Conservation (phyloP, 2,113 vertebrate species). For the Procavia capensis region DNA sequence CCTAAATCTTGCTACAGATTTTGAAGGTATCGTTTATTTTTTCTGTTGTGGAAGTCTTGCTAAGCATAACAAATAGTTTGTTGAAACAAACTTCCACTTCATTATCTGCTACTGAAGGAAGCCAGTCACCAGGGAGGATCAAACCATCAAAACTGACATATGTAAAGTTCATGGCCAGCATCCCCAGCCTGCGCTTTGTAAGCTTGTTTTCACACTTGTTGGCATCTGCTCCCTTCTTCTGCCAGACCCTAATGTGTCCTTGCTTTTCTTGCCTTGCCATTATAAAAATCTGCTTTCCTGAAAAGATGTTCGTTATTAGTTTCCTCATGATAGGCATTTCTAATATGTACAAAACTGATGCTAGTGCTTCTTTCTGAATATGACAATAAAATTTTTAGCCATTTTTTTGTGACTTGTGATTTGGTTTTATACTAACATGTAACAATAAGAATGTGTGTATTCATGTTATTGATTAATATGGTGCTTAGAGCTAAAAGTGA, state of each 20-base stretch:
- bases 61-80: conserved; percentile 21
- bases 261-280: conserved; percentile 5
- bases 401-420: not conserved
- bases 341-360: not conserved
- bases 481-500: conserved; percentile 35
- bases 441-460: conserved; percentile 2
- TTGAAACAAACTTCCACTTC: conserved; percentile 25
- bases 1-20: conserved; percentile 23
- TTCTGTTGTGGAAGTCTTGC: not conserved
- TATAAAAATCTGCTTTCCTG: conserved; percentile 60
- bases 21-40: conserved; percentile 44
- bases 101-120: conserved; percentile 56
- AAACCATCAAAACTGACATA: not conserved
- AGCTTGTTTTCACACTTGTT: conserved; percentile 35
- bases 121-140: not conserved
- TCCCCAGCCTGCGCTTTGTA: conserved; percentile 27
- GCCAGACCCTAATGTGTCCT: not conserved
- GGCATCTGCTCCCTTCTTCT: conserved; percentile 32
- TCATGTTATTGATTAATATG: conserved; percentile 15
- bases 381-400: not conserved
- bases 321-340: conserved; percentile 44
- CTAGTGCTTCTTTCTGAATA: conserved; percentile 15
- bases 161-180: conserved; percentile 36
- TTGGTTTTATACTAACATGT: conserved; percentile 34
- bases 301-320: conserved; percentile 38